Evolutionary conservation across 2,113 vertebrate species (phyloP).

Genomic region (Piaya cayana): DNA sequence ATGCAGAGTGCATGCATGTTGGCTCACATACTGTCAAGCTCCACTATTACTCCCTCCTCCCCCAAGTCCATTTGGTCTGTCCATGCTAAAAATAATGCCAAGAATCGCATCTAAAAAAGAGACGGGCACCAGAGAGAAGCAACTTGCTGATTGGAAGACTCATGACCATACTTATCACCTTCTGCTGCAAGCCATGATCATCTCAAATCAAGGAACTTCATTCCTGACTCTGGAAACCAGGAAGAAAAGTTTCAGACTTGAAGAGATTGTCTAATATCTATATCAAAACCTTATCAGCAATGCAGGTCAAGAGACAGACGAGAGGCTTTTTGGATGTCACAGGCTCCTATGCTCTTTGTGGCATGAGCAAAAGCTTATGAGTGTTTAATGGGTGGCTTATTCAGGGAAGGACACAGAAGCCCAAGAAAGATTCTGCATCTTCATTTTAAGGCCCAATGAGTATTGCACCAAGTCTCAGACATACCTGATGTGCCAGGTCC

Average conservation of each 20-base stretch:
- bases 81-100: constrained; percentile 52
- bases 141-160: background rate
- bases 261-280: background rate
- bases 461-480: background rate
- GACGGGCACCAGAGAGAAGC: background rate
- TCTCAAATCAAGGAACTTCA: background rate
- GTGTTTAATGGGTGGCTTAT: background rate
- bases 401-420: background rate
- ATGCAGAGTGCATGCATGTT: constrained; percentile 37
- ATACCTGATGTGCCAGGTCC: background rate
- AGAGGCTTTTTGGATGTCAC: background rate
- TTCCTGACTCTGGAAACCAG: background rate
- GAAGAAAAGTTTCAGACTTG: background rate
- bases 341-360: background rate
- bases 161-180: background rate
- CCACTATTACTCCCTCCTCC: constrained; percentile 22
- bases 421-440: background rate
- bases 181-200: background rate
- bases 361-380: background rate
- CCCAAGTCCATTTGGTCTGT: constrained; percentile 33
- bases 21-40: constrained; percentile 39
- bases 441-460: background rate
- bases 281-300: background rate
- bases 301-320: background rate
- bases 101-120: constrained; percentile 22